Base-by-base conservation (phyloP, 2,113 vertebrate species). In the Anoplopoma fimbria region DNA sequence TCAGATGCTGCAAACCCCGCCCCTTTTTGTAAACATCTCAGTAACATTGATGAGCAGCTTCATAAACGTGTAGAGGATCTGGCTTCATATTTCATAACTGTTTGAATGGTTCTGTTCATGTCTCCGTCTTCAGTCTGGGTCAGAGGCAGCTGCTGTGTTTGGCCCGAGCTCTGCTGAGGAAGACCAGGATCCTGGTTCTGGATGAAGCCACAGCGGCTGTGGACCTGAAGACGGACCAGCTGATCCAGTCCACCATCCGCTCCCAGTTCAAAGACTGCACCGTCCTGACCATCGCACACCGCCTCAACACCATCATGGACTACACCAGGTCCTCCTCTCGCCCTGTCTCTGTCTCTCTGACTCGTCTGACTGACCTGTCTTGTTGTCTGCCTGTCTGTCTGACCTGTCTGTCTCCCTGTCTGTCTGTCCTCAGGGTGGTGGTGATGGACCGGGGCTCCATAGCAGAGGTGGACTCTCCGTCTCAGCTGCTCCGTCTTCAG, bases 131-230 rank as follows among this genome's bases (percentile, higher is more conserved):
- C 13, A 51, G 97, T 25, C 80, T 96, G 65, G 97, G 97, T 29
- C 97, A 97, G 92, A 92, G 95, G 51, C 97, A 97, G 93, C 95
- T 98, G 76, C 60, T 98, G 65, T 97, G 97, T 13, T 87, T 97
- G 90, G 96, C 97, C 6, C 90, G 96, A 57, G 96, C 97, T 38
- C 93, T 98, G 12, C 95, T 98, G 38, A 91, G 63, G 69, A 96
- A 96, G 89, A 93, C 96, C 34, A 96, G 93, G 90, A 94, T 98
- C 82, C 90, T 98, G 63, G 69, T 98, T 62, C 91, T 98, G 75
- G 97, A 98, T 17, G 97, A 98, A 80, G 97, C 97, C 65, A 98
- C 95, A 0, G 96, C 96, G 2, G 93, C 96, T 0, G 94, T 98
- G 85, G 97, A 97, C 87, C 63, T 93, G 1, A 95, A 96, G 53